Percentiles rank a stretch among this genome's conserved stretches.
Conservation (phyloP, 2,888 invertebrate genomes). For the Melinaea marsaeus region DNA sequence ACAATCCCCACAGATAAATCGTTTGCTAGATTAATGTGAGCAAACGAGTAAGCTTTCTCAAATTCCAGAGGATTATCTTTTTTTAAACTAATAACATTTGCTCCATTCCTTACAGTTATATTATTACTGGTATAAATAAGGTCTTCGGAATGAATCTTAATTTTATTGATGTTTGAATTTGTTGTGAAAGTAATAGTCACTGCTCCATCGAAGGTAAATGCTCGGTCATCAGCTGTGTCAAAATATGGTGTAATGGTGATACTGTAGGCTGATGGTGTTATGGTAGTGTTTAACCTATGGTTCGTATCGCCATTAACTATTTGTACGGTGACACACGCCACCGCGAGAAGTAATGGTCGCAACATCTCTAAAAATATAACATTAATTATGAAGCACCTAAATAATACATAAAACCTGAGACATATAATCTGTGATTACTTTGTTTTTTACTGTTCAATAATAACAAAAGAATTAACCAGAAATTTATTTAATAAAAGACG, state of each 20-base stretch:
- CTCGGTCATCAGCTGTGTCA: conserved; percentile 52
- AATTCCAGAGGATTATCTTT: conserved; percentile 49
- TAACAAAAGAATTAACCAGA: no score
- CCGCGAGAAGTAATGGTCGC: conserved; percentile 38
- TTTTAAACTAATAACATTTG: conserved; percentile 37
- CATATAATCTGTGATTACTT: no score
- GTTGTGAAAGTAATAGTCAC: conserved; percentile 61
- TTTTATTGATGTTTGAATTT: conserved; percentile 45
- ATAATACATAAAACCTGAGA: no score
- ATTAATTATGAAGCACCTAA: no score
- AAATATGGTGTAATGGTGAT: conserved; percentile 75
- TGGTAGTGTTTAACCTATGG: conserved; percentile 58
- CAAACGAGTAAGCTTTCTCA: conserved; percentile 64
- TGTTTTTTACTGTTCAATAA: no score
- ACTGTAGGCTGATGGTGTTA: conserved; percentile 74
- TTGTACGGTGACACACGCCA: conserved; percentile 41
- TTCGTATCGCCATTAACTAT: conserved; percentile 48
- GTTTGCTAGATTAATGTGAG: conserved; percentile 61
- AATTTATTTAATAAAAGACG: no score
- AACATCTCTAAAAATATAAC: conserved; percentile 54
- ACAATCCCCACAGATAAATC: conserved; percentile 51
- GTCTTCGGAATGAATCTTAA: conserved; percentile 64
- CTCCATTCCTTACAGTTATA: conserved; percentile 45
- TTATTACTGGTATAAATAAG: conserved; percentile 46
- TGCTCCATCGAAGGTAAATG: conserved; percentile 70